These are phyloP conservation scores for Drosophila kurseongensis DNA, from an alignment of 1,140 invertebrate genomes.

Conservation along the genomic window DNA sequence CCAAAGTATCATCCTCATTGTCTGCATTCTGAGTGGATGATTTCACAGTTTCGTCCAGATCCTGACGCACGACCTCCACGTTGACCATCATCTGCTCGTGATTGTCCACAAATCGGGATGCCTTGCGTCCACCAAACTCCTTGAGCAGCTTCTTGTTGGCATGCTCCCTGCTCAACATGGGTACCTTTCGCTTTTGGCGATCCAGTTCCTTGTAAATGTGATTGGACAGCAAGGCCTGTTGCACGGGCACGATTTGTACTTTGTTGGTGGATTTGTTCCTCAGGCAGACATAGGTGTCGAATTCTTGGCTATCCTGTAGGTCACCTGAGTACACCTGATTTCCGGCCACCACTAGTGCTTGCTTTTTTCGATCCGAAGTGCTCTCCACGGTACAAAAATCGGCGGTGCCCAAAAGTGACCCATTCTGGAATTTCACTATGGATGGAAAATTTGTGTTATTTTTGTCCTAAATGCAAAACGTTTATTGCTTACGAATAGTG, in stretches of 20 bases:
- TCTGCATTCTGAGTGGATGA: conserved; percentile 18
- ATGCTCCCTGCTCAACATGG: conserved; percentile 56
- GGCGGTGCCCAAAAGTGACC: conserved; percentile 40
- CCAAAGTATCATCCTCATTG: conserved; percentile 35
- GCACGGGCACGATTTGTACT: conserved; percentile 61
- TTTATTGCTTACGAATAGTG: conserved; percentile 53
- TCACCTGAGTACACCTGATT: conserved; percentile 52
- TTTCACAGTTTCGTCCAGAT: conserved; percentile 72
- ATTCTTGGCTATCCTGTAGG: conserved; percentile 43
- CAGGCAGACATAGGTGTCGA: conserved; percentile 69
- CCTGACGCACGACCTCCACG: conserved; percentile 68
- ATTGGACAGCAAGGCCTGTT: conserved; percentile 67
- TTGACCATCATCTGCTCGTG: conserved; percentile 75
- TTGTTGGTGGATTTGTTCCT: conserved; percentile 70
- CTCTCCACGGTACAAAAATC: conserved; percentile 42
- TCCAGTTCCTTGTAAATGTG: conserved; percentile 63
- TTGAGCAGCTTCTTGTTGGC: conserved; percentile 69
- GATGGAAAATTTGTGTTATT: not conserved
- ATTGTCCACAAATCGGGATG: conserved; percentile 62
- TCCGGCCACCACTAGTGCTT: conserved; percentile 56
- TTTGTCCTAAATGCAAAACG: not conserved
- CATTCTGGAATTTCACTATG: conserved; percentile 79
- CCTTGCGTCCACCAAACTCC: conserved; percentile 76
- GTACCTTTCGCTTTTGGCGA: conserved; percentile 12
- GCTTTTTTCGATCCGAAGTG: conserved; percentile 23